These are phyloP conservation scores for Calephelis perditalis DNA, from an alignment of 2,888 invertebrate species.

Conservation along the genomic window DNA sequence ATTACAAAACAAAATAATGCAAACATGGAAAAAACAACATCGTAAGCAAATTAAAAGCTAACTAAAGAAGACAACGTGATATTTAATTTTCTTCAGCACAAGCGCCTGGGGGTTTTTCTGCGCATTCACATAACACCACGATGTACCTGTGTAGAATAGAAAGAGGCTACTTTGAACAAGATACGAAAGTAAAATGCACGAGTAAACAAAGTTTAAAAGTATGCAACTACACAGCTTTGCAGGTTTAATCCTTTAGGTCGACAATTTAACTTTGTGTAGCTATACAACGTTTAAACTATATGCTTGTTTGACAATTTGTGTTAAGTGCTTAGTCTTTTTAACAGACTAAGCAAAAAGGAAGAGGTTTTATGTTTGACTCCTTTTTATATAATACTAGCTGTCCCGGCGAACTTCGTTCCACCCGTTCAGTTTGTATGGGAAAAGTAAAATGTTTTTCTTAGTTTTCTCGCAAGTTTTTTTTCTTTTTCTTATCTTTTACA, in stretches of 20 bases:
- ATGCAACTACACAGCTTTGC: constrained; percentile 11
- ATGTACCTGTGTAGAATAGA: constrained; percentile 9
- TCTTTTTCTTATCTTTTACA: too few species aligned
- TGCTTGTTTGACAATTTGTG: background rate
- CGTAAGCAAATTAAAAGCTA: constrained; percentile 7
- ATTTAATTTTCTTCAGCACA: constrained; percentile 6
- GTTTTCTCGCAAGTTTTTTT: too few species aligned
- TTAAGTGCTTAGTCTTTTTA: too few species aligned
- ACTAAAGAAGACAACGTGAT: constrained; percentile 1
- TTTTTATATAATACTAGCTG: too few species aligned
- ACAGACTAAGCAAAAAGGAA: too few species aligned
- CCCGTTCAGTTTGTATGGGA: too few species aligned
- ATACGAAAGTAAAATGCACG: constrained; percentile 10
- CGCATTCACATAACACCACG: constrained; percentile 9
- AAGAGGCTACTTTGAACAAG: constrained; percentile 12
- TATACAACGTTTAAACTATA: background rate
- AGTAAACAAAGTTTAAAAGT: constrained; percentile 12
- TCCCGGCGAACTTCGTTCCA: too few species aligned
- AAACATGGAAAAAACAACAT: background rate
- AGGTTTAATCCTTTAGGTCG: constrained; percentile 8
- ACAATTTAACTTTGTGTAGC: constrained; percentile 11
- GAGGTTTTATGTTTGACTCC: too few species aligned
- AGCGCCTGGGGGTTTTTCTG: constrained; percentile 5
- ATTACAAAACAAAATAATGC: background rate
- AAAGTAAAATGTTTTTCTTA: too few species aligned